These are phyloP conservation scores for Eristalis tenax DNA, from an alignment of 2,888 invertebrate genomes.

Conservation along the genomic window DNA sequence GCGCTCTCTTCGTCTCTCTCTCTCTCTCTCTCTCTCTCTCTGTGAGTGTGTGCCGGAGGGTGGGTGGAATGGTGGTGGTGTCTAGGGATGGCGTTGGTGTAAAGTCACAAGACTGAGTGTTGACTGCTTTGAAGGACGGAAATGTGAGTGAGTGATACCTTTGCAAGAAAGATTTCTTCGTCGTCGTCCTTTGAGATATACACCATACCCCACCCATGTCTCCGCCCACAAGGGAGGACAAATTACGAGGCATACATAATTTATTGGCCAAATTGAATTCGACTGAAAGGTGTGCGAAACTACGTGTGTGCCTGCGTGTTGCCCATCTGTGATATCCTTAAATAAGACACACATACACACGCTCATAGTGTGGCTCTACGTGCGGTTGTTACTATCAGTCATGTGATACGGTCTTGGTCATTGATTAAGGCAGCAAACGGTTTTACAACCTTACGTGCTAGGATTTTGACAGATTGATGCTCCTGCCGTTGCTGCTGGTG, in stretches of 20 bases:
- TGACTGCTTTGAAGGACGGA: slow-evolving; percentile 20
- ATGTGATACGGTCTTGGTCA: slow-evolving; percentile 20
- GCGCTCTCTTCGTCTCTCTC: neutral
- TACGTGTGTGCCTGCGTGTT: neutral
- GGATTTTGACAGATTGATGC: slow-evolving; percentile 39
- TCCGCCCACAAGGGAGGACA: slow-evolving; percentile 6
- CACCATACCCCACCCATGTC: neutral
- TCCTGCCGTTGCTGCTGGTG: neutral
- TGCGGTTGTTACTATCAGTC: slow-evolving; percentile 15
- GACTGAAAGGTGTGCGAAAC: neutral
- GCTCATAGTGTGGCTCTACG: neutral
- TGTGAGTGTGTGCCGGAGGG: neutral
- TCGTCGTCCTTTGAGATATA: slow-evolving; percentile 32
- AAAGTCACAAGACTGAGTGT: slow-evolving; percentile 6
- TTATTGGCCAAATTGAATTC: slow-evolving; percentile 45
- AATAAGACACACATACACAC: neutral
- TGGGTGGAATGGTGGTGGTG: neutral
- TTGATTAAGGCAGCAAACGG: slow-evolving; percentile 41
- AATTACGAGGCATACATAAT: slow-evolving; percentile 47
- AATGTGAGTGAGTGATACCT: slow-evolving; percentile 21
- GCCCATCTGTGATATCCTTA: neutral
- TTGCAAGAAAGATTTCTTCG: slow-evolving; percentile 39
- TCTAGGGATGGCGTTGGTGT: neutral
- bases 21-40: neutral
- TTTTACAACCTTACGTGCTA: slow-evolving; percentile 22